Evolutionary conservation across 2,888 invertebrate species (phyloP), one percentile per base, ranked within the genome.

Genomic region (Halictus ligatus): DNA sequence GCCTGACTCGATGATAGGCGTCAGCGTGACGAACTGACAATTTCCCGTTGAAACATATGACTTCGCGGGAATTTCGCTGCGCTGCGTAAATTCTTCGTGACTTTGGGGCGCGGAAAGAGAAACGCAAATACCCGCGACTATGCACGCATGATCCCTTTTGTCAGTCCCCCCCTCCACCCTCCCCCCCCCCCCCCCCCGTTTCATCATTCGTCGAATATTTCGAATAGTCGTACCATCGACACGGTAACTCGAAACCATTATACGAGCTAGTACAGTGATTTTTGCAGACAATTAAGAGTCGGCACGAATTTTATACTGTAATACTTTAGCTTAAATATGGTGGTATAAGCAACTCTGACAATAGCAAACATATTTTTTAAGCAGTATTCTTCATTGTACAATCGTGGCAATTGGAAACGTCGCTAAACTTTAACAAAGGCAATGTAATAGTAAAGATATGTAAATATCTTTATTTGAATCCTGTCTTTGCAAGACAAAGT

Each of bases 11-110:
- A 88, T 80, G 82, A 86, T 78, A 86, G 29, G 78, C 76, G 84
- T 80, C 84, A 67, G 74, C 83, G 83, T 72, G 88, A 80, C 83
- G 80, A 76, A 82, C 88, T 69, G 86, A 81, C 88, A 79, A 88
- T 88, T 69, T 83, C 83, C 75, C 84, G 72, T 80, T 72, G 84
- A 84, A 88, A 88, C 81, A 46, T 72, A 83, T 69, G 89, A 54
- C 67, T 74, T 58, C 77, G 69, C 46, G 80, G 83, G 81, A 82
- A 88, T 88, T 84, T 80, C 83, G 72, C 75, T 73, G 80, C 75
- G 73, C 58, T 48, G 58, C 83, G 82, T 80, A 83, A 86, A 88
- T 85, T 89, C 77, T 86, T 88, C 83, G 50, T 83, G 82, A 84
- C 80, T 81, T 40, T 74, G 67, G 69, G 71, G 64, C 77, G 64